Conservation (phyloP, 2,797 vertebrate genomes). For the Prionace glauca region DNA sequence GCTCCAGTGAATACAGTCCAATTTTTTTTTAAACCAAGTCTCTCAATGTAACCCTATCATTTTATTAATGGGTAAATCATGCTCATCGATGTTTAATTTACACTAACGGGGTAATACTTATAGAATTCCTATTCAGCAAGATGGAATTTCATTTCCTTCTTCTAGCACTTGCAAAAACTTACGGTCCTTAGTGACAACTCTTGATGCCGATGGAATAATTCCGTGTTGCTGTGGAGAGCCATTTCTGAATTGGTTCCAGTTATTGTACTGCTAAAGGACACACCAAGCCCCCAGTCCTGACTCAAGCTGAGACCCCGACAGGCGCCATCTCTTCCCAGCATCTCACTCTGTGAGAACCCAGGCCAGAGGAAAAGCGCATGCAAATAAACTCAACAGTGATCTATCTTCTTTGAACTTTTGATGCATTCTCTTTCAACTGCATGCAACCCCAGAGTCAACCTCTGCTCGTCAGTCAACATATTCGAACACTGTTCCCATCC, state of each 20-base stretch:
- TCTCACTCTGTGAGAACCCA: conserved; percentile 21
- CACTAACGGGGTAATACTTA: not conserved
- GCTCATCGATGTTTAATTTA: not conserved
- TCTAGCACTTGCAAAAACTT: not conserved
- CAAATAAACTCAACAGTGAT: conserved; percentile 24
- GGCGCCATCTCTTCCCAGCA: conserved; percentile 11
- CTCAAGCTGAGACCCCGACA: conserved; percentile 46
- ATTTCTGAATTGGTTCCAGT: conserved; percentile 32
- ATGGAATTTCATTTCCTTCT: not conserved
- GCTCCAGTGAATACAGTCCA: not conserved
- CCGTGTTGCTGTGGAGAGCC: conserved; percentile 25
- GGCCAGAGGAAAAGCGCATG: not conserved
- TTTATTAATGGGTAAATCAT: not conserved
- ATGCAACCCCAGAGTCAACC: not conserved
- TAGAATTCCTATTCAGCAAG: not conserved
- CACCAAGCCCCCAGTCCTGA: conserved; percentile 48
- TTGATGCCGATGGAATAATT: not conserved
- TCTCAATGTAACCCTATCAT: not conserved
- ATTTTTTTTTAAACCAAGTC: not conserved
- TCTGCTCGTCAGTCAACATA: not conserved
- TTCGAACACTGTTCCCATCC: not conserved
- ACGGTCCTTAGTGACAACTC: not conserved
- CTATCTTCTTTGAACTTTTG: conserved; percentile 34
- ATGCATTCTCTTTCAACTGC: conserved; percentile 32
- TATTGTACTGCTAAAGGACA: conserved; percentile 26